Evolutionary conservation across 2,888 invertebrate genomes (phyloP).

Genomic region (Dicranocentrus wangi): DNA sequence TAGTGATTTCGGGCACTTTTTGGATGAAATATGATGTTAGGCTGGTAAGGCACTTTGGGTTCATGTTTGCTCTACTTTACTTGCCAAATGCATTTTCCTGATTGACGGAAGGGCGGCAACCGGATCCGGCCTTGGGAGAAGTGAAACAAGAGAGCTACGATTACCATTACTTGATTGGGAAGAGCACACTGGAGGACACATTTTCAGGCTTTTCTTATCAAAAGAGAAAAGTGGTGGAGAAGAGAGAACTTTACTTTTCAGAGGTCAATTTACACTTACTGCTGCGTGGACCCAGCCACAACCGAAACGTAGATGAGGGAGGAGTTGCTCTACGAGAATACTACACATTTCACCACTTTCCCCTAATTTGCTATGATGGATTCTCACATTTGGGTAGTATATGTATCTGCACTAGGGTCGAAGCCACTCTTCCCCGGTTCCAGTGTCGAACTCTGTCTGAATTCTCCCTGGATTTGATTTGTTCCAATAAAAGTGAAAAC

Average conservation of each 20-base stretch:
- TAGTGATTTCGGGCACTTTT: conserved; percentile 3
- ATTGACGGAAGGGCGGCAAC: conserved; percentile 66
- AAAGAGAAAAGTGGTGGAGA: too few relatives aligned
- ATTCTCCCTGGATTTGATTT: not conserved
- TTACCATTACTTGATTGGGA: not conserved
- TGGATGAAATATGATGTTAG: conserved; percentile 28
- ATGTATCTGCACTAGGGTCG: not conserved
- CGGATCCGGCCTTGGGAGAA: conserved; percentile 53
- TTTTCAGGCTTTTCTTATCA: too few relatives aligned
- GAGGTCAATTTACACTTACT: not conserved
- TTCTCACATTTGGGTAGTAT: not conserved
- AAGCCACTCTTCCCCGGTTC: not conserved
- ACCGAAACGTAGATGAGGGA: too few relatives aligned
- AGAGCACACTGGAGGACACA: too few relatives aligned
- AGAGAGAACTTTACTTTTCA: not conserved
- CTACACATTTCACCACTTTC: not conserved
- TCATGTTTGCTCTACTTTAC: conserved; percentile 33
- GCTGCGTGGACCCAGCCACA: not conserved
- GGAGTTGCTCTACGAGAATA: too few relatives aligned
- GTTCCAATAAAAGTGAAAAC: not conserved
- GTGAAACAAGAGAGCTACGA: conserved; percentile 30
- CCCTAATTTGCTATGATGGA: conserved; percentile 22
- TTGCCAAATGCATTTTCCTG: conserved; percentile 63
- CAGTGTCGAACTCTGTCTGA: not conserved
- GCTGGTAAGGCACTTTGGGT: conserved; percentile 15